phyloP scores from a whole-genome alignment of 2,797 vertebrate species.

The Numenius phaeopus region DNA sequence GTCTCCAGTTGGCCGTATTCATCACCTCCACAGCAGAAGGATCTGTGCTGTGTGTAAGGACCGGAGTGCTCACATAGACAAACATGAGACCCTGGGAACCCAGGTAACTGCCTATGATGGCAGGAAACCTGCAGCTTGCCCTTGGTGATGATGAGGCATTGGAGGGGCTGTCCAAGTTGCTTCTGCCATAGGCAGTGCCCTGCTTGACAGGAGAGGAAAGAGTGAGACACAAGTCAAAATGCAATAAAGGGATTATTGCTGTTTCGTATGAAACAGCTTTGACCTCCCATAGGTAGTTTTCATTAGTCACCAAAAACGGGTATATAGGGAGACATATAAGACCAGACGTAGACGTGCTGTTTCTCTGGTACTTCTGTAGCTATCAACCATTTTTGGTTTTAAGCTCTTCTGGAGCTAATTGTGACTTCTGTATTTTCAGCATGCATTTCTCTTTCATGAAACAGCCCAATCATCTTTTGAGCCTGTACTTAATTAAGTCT shows the following conservation, averaged over 20 bases:
- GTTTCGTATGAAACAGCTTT: neutral
- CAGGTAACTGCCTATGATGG: neutral
- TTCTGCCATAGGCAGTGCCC: neutral
- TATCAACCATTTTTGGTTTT: neutral
- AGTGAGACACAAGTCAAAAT: neutral
- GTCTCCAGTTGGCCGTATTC: neutral
- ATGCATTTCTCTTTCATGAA: neutral
- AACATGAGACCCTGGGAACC: rapidly evolving
- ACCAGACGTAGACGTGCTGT: neutral
- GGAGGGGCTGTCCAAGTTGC: neutral
- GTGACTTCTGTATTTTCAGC: neutral
- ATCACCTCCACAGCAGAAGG: neutral
- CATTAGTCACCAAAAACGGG: neutral
- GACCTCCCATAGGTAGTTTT: neutral
- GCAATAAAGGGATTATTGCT: neutral
- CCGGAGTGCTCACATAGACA: rapidly evolving
- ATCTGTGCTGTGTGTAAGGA: neutral
- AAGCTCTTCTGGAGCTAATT: neutral
- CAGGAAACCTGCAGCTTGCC: neutral
- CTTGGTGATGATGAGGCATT: neutral
- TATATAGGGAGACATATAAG: rapidly evolving
- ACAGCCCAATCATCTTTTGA: neutral
- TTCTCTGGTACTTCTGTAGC: neutral
- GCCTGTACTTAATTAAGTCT: neutral
- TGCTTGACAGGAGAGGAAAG: neutral